These are phyloP conservation scores for Agrochola macilenta DNA, from an alignment of 2,888 invertebrate species.

Conservation along the genomic window DNA sequence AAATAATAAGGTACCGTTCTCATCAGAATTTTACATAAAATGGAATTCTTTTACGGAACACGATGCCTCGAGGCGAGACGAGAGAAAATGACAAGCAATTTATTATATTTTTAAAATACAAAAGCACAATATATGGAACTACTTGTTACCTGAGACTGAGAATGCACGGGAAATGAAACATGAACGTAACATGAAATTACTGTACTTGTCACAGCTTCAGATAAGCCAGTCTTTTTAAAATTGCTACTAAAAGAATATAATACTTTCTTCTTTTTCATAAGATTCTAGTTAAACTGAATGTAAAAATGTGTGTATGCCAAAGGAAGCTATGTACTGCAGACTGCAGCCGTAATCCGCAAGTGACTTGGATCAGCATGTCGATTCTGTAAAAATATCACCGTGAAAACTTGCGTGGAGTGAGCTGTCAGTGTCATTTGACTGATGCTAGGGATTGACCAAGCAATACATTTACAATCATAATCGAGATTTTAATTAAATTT, in stretches of 20 bases:
- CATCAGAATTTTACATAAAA: conserved; percentile 35
- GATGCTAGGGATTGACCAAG: too few relatives aligned
- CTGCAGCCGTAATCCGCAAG: neutral
- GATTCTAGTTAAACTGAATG: neutral
- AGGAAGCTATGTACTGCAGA: neutral
- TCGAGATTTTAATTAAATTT: too few relatives aligned
- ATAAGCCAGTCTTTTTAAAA: neutral
- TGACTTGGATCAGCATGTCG: neutral
- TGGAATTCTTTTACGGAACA: conserved; percentile 12
- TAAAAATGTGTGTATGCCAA: neutral
- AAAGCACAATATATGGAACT: conserved; percentile 10
- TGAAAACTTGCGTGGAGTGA: too few relatives aligned
- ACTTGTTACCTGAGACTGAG: conserved; percentile 5
- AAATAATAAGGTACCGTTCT: conserved; percentile 16
- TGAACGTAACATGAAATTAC: neutral
- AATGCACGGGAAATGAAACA: neutral
- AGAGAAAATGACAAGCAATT: conserved; percentile 37
- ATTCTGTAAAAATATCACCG: too few relatives aligned
- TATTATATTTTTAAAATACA: conserved; percentile 38
- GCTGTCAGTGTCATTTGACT: too few relatives aligned
- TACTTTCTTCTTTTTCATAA: neutral
- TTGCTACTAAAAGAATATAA: neutral
- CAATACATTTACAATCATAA: too few relatives aligned
- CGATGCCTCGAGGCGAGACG: conserved; percentile 16
- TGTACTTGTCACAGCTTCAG: neutral